These are phyloP conservation scores for Trypoxylus dichotomus DNA, from an alignment of 1,140 invertebrate species.

Conservation along the genomic window DNA sequence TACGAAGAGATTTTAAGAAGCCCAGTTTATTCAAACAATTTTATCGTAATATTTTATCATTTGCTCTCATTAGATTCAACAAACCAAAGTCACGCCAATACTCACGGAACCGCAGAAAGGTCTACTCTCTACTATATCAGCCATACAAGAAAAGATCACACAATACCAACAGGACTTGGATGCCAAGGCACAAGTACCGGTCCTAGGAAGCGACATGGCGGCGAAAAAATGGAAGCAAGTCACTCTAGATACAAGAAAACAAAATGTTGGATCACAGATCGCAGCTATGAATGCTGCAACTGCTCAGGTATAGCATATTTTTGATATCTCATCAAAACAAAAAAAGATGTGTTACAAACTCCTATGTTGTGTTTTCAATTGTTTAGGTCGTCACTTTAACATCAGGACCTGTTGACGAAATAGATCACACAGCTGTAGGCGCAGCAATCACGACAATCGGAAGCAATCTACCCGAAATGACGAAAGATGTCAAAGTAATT, in stretches of 20 bases:
- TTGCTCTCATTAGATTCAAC: slow-evolving; percentile 67
- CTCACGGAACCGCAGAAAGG: slow-evolving; percentile 89
- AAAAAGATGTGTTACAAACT: not conserved
- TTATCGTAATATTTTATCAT: not conserved
- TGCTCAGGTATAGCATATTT: slow-evolving; percentile 66
- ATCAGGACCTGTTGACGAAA: slow-evolving; percentile 77
- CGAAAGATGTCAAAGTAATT: slow-evolving; percentile 90
- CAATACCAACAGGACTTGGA: slow-evolving; percentile 82
- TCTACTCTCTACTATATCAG: slow-evolving; percentile 84
- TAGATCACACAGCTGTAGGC: slow-evolving; percentile 94
- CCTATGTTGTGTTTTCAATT: not conserved
- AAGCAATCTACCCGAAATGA: slow-evolving; percentile 94
- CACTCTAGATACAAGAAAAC: slow-evolving; percentile 92
- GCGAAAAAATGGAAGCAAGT: slow-evolving; percentile 92
- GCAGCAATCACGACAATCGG: slow-evolving; percentile 97
- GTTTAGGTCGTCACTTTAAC: slow-evolving; percentile 85
- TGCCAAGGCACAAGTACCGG: slow-evolving; percentile 72
- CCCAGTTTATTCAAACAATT: not conserved
- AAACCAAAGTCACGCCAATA: slow-evolving; percentile 81
- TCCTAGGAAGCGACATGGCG: slow-evolving; percentile 80
- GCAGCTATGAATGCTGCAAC: slow-evolving; percentile 99
- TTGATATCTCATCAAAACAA: not conserved
- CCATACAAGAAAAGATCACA: slow-evolving; percentile 82
- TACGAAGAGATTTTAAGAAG: not conserved
- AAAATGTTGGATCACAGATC: slow-evolving; percentile 94